Evolutionary conservation across 2,888 invertebrate species (phyloP), one percentile per base, ranked within the genome.

Genomic region (Lasioglossum marginatum): DNA sequence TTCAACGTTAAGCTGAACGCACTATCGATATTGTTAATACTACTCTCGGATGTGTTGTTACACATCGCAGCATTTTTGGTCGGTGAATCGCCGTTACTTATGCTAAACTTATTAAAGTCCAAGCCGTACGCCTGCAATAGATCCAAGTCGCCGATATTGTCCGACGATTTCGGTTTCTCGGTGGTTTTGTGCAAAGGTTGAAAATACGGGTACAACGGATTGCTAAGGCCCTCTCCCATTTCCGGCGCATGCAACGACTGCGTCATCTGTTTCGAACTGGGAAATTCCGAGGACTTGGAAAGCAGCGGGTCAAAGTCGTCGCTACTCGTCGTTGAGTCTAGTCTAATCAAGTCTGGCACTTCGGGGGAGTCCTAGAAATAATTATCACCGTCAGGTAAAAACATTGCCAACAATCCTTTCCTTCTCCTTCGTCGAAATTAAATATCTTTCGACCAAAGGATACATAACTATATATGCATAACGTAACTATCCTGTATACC

Each of bases 91-190:
- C 93, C 94, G 77, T 95, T 95, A 52, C 94, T 94, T 78, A 95
- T 92, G 86, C 92, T 95, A 86, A 96, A 95, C 87, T 96, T 96
- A 89, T 96, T 96, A 93, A 97, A 97, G 95, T 97, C 97, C 89
- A 97, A 95, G 79, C 97, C 97, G 92, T 97, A 97, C 92, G 97
- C 97, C 92, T 97, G 96, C 87, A 97, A 96, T 80, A 97, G 95
- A 93, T 97, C 97, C 92, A 96, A 96, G 92, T 97, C 97, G 83
- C 96, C 95, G 71, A 95, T 91, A 84, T 93, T 94, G 37, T 94
- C 94, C 14, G 92, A 86, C 8, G 85, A 83, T 45, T 88, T 88
- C 6, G 79, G 45, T 63, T 88, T 80, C 74, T 90, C 90, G 82
- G 87, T 87, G 80, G 79, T 92, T 78, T 89, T 92, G 80, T 93